phyloP scores from a whole-genome alignment of 2,888 invertebrate genomes.

The Tiphia femorata region DNA sequence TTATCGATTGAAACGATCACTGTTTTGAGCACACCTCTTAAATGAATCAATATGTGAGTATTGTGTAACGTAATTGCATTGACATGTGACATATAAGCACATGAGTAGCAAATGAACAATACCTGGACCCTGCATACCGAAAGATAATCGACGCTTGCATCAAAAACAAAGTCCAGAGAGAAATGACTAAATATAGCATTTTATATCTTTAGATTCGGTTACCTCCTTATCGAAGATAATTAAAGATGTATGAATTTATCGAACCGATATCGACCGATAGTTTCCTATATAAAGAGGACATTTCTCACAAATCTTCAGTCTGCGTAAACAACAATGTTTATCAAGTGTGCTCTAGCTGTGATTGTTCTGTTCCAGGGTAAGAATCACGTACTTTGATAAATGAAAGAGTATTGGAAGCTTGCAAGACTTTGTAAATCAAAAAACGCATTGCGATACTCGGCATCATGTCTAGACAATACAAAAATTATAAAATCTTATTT shows the following conservation, averaged over 20 bases:
- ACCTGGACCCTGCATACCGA: no score
- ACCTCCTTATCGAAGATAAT: conserved; percentile 26
- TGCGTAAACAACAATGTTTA: conserved; percentile 37
- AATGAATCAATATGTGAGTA: no score
- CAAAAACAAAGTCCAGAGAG: no score
- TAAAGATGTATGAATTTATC: conserved; percentile 11
- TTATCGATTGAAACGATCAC: not conserved
- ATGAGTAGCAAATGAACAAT: no score
- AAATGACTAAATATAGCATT: no score
- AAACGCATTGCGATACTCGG: not conserved
- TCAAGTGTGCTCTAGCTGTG: conserved; percentile 32
- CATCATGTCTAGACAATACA: not conserved
- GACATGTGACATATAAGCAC: no score
- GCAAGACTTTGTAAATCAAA: not conserved
- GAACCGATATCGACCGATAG: conserved; percentile 10
- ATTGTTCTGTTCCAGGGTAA: conserved; percentile 49
- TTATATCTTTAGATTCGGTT: no score
- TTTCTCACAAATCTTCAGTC: not conserved
- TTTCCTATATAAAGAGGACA: conserved; percentile 33
- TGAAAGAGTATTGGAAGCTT: not conserved
- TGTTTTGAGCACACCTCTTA: not conserved
- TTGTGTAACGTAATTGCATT: no score
- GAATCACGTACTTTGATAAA: conserved; percentile 2
- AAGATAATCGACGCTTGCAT: no score
- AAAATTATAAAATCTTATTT: not conserved